Evolutionary conservation across 2,797 vertebrate genomes (phyloP).

Genomic region (Galaxias olidus): DNA sequence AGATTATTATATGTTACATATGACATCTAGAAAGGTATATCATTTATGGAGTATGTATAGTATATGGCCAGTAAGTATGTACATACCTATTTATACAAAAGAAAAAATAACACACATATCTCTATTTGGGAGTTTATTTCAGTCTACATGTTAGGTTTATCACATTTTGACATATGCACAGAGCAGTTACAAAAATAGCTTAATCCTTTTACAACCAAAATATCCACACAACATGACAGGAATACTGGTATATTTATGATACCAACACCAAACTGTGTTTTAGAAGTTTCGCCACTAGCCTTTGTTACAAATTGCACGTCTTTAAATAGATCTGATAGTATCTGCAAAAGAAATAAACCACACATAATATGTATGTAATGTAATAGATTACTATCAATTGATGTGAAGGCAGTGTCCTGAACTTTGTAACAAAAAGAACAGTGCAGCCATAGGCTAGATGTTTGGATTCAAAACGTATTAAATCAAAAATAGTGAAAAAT

Average conservation of each 20-base stretch:
- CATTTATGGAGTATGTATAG: no score
- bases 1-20: no score
- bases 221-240: constrained; percentile 58
- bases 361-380: no score
- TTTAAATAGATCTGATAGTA: constrained; percentile 50
- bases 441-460: no score
- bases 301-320: constrained; percentile 20
- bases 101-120: background rate
- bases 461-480: no score
- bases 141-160: constrained; percentile 66
- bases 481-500: no score
- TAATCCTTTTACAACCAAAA: constrained; percentile 74
- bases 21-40: no score
- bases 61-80: no score
- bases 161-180: constrained; percentile 63
- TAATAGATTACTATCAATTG: constrained; percentile 61
- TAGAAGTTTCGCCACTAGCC: constrained; percentile 34
- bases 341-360: constrained; percentile 69
- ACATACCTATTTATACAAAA: no score
- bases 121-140: constrained; percentile 54
- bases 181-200: constrained; percentile 78
- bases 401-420: background rate
- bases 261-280: constrained; percentile 51
- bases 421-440: background rate
- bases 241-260: constrained; percentile 60